These are phyloP conservation scores for Grus americana DNA, from an alignment of 2,113 vertebrate species.

Conservation along the genomic window DNA sequence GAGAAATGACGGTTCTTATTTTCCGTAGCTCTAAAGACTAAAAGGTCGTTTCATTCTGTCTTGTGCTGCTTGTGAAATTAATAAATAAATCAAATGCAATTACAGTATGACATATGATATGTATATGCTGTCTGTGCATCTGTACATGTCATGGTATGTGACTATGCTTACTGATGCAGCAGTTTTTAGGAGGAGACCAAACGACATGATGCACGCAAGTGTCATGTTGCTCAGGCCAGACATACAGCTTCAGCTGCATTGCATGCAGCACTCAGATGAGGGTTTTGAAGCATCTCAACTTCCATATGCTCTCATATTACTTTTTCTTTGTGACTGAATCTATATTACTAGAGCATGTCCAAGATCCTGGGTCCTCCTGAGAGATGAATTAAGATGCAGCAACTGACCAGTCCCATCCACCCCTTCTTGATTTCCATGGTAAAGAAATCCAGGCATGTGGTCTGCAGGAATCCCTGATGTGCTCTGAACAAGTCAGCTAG, in stretches of 20 bases:
- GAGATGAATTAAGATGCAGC: background rate
- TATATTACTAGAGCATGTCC: background rate
- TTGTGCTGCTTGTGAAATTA: background rate
- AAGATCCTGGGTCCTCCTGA: background rate
- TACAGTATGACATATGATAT: background rate
- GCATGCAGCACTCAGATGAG: background rate
- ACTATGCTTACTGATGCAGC: background rate
- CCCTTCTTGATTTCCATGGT: background rate
- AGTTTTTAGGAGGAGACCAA: background rate
- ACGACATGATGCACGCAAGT: fast-evolving
- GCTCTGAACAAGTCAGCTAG: background rate
- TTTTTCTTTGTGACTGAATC: background rate
- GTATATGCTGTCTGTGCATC: background rate
- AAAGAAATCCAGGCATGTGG: background rate
- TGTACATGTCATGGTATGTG: background rate
- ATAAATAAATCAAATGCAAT: background rate
- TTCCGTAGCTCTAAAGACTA: background rate
- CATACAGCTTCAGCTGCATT: background rate
- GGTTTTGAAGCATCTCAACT: background rate
- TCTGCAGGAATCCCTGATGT: background rate
- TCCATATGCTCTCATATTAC: background rate
- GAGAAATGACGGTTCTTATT: background rate
- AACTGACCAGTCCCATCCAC: background rate
- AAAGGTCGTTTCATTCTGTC: background rate
- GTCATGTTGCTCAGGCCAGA: background rate